Percentiles rank a stretch among this genome's conserved stretches.
Evolutionary conservation across 2,888 invertebrate species (phyloP).

Genomic region (Euproctis similis): DNA sequence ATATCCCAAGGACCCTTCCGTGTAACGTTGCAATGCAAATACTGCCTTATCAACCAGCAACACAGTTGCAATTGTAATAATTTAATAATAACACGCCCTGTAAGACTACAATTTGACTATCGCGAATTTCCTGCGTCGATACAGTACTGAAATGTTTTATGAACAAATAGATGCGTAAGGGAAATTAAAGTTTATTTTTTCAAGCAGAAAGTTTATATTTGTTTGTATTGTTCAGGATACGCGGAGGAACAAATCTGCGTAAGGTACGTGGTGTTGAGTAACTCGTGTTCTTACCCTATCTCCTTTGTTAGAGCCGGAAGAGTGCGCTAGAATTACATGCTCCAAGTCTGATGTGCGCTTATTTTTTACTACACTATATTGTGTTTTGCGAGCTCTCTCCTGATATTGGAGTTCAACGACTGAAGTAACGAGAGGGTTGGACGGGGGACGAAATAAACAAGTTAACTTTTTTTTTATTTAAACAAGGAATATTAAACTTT

Average conservation of each 20-base stretch:
- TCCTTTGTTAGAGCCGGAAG: constrained; percentile 75
- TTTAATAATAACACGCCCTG: constrained; percentile 64
- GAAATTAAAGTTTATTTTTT: constrained; percentile 45
- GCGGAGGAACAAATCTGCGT: constrained; percentile 74
- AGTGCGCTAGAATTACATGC: constrained; percentile 76
- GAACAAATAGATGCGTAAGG: constrained; percentile 28
- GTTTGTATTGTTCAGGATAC: constrained; percentile 34
- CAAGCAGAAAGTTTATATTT: constrained; percentile 47
- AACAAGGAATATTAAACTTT: constrained; percentile 25
- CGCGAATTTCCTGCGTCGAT: constrained; percentile 68
- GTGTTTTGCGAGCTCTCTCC: constrained; percentile 61
- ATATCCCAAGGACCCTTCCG: constrained; percentile 62
- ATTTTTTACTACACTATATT: constrained; percentile 74
- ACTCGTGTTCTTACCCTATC: constrained; percentile 76
- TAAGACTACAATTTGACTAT: constrained; percentile 77
- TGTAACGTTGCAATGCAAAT: constrained; percentile 49
- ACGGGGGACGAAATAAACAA: constrained; percentile 59
- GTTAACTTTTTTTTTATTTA: constrained; percentile 53
- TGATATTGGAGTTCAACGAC: constrained; percentile 72
- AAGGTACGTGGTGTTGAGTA: constrained; percentile 74
- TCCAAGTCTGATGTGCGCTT: constrained; percentile 75
- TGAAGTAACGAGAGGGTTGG: constrained; percentile 65
- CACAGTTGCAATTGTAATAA: constrained; percentile 71
- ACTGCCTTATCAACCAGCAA: constrained; percentile 58
- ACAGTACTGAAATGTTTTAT: constrained; percentile 52